Evolutionary conservation across 1,140 invertebrate genomes (phyloP).

Genomic region (Dendroctonus valens): DNA sequence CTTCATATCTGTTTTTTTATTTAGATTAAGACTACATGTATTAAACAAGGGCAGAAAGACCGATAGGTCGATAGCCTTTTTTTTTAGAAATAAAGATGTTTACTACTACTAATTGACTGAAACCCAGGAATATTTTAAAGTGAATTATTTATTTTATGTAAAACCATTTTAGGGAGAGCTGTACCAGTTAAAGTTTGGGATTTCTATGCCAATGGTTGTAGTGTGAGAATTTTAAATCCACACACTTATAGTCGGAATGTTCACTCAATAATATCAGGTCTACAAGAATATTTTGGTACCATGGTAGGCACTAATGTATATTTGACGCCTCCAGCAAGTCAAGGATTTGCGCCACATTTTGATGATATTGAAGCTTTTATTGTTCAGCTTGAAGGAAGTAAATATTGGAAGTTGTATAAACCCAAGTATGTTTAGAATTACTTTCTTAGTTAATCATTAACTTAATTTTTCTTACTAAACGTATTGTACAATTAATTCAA

Average conservation of each 20-base stretch:
- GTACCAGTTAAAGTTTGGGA: constrained; percentile 85
- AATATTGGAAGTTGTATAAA: constrained; percentile 90
- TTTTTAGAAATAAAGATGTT: too few species aligned
- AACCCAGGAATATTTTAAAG: too few species aligned
- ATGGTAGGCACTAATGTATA: constrained; percentile 95
- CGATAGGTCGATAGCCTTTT: too few species aligned
- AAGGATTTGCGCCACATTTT: constrained; percentile 98
- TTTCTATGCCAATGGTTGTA: constrained; percentile 87
- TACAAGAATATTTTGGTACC: constrained; percentile 93
- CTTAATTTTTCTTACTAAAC: too few species aligned
- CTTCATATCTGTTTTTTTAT: too few species aligned
- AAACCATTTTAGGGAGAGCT: constrained; percentile 47
- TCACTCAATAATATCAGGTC: constrained; percentile 64
- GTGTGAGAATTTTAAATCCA: constrained; percentile 89
- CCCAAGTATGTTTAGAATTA: constrained; percentile 55
- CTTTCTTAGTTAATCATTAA: constrained; percentile 31
- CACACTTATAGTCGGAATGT: constrained; percentile 77
- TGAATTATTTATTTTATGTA: background rate
- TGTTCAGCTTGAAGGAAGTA: constrained; percentile 93
- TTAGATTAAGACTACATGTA: too few species aligned
- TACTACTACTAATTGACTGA: too few species aligned
- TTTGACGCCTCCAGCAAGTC: constrained; percentile 90
- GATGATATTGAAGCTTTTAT: constrained; percentile 99
- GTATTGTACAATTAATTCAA: background rate
- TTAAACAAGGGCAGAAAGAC: too few species aligned